phyloP scores from a whole-genome alignment of 2,113 vertebrate species.

The Galemys pyrenaicus region DNA sequence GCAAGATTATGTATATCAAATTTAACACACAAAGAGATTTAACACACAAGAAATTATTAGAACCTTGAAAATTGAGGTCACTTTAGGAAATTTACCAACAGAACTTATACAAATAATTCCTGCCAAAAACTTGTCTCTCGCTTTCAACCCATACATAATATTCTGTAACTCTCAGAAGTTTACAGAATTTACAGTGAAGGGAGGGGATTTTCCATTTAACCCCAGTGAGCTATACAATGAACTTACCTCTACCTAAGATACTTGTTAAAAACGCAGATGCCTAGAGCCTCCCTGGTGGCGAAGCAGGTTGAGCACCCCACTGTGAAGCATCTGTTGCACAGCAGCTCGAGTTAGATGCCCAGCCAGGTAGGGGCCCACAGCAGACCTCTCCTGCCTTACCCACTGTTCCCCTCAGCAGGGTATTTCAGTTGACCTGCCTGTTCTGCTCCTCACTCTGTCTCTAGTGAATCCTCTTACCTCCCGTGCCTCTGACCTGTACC shows the following conservation, averaged over 20 bases:
- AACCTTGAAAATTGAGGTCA: neutral
- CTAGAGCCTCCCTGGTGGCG: no score
- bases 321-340: no score
- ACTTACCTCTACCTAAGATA: neutral
- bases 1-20: slow-evolving; percentile 15
- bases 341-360: no score
- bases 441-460: no score
- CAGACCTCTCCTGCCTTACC: no score
- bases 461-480: no score
- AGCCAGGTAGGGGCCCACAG: no score
- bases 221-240: neutral
- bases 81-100: neutral
- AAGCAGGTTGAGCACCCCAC: no score
- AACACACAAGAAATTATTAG: neutral
- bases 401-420: no score
- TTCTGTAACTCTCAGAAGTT: neutral
- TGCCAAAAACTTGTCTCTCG: neutral
- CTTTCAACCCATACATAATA: neutral
- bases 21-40: neutral
- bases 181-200: neutral
- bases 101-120: slow-evolving; percentile 19
- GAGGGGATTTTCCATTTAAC: neutral
- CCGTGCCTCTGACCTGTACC: no score
- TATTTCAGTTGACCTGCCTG: no score
- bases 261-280: neutral